These are phyloP conservation scores for Argyresthia albistria DNA, from an alignment of 2,888 invertebrate species.

Conservation along the genomic window DNA sequence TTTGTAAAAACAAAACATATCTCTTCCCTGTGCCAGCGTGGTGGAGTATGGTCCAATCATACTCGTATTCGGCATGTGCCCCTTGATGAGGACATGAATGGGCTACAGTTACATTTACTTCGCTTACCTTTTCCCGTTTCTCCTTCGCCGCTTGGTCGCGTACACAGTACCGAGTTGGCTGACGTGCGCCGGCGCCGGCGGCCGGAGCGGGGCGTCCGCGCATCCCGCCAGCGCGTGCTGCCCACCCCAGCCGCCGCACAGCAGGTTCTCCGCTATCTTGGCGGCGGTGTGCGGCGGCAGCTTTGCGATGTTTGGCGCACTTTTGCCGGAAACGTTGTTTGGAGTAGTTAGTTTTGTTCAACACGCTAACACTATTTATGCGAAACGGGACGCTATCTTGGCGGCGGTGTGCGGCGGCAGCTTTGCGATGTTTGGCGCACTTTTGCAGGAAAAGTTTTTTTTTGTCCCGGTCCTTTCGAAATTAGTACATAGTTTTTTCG, in stretches of 20 bases:
- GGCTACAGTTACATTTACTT: no score
- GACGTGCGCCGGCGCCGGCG: constrained; percentile 80
- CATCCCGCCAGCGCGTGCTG: constrained; percentile 76
- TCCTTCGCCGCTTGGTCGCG: constrained; percentile 94
- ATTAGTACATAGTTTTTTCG: no score
- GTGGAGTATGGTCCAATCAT: no score
- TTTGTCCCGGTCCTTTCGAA: no score
- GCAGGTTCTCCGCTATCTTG: constrained; percentile 64
- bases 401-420: constrained; percentile 21
- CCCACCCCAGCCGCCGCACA: constrained; percentile 60
- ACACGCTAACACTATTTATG: neutral
- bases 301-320: neutral
- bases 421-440: neutral
- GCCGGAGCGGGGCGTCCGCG: constrained; percentile 84
- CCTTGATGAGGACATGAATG: no score
- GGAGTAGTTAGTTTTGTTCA: neutral
- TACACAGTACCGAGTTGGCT: constrained; percentile 97
- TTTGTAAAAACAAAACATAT: no score
- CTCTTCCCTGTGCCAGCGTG: no score
- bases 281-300: constrained; percentile 19
- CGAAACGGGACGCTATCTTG: constrained; percentile 70
- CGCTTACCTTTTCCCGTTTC: constrained; percentile 97
- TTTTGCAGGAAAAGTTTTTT: neutral
- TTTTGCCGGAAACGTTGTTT: neutral
- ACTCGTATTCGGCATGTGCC: no score